A percentile compares a stretch with the other conserved stretches of the same genome.
Evolutionary conservation across 2,113 vertebrate genomes (phyloP).

Genomic region (Oryzias javanicus): DNA sequence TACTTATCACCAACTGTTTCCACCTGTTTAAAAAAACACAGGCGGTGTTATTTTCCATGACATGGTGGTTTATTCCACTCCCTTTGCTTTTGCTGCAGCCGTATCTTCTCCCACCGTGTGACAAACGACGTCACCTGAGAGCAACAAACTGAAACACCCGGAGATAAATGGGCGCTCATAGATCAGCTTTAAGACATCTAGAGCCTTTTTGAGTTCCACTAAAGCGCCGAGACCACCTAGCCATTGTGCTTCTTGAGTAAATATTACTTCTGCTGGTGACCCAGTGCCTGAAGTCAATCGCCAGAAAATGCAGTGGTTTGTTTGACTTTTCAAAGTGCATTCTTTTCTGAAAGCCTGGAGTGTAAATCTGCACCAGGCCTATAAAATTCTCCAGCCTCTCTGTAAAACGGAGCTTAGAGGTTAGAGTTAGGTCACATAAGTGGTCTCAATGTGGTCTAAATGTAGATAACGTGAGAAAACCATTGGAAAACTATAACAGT

Average conservation of each 20-base stretch:
- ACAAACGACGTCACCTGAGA: constrained; percentile 8
- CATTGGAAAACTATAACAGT: background rate
- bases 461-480: constrained; percentile 26
- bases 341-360: constrained; percentile 76
- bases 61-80: background rate
- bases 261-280: constrained; percentile 80
- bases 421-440: constrained; percentile 26
- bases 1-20: constrained; percentile 99
- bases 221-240: constrained; percentile 72
- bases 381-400: constrained; percentile 56
- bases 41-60: too few relatives aligned
- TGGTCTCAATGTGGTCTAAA: constrained; percentile 25
- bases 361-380: constrained; percentile 71
- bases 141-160: constrained; percentile 59
- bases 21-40: constrained; percentile 76
- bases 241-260: constrained; percentile 68
- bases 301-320: constrained; percentile 60
- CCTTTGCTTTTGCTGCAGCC: constrained; percentile 12
- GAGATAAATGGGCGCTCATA: constrained; percentile 69
- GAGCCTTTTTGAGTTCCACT: constrained; percentile 55
- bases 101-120: constrained; percentile 18
- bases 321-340: constrained; percentile 78
- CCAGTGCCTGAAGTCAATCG: constrained; percentile 65
- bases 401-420: constrained; percentile 60
- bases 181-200: constrained; percentile 63